These are phyloP conservation scores for Drosophila neoperkinsi DNA, from an alignment of 2,888 invertebrate genomes.

Conservation along the genomic window DNA sequence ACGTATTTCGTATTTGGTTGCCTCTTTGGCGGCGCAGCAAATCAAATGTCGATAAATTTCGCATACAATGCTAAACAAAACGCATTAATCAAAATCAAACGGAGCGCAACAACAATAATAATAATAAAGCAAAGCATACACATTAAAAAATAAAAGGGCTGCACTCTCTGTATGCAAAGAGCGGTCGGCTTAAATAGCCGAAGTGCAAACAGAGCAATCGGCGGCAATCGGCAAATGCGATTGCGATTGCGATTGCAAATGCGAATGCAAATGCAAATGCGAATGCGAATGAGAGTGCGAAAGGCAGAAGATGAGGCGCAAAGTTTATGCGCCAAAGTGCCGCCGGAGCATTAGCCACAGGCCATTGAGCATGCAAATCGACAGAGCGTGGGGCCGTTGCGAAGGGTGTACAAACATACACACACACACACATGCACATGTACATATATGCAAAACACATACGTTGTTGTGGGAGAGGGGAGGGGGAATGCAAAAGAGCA, in stretches of 20 bases:
- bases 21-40: slow-evolving; percentile 58
- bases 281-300: slow-evolving; percentile 22
- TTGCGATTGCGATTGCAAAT: slow-evolving; percentile 17
- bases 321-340: slow-evolving; percentile 68
- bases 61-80: slow-evolving; percentile 66
- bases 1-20: slow-evolving; percentile 13
- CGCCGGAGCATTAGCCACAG: slow-evolving; percentile 57
- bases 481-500: slow-evolving; percentile 15
- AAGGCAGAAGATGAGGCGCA: slow-evolving; percentile 31
- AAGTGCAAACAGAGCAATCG: slow-evolving; percentile 40
- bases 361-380: slow-evolving; percentile 67
- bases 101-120: slow-evolving; percentile 34
- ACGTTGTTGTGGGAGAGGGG: background rate
- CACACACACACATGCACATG: background rate
- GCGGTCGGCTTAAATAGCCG: slow-evolving; percentile 37
- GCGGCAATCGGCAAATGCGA: slow-evolving; percentile 26
- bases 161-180: slow-evolving; percentile 51
- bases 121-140: slow-evolving; percentile 14
- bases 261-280: slow-evolving; percentile 9
- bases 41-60: slow-evolving; percentile 77
- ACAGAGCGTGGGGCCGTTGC: slow-evolving; percentile 18
- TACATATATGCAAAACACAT: slow-evolving; percentile 3
- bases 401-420: background rate
- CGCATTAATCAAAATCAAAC: slow-evolving; percentile 70
- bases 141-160: slow-evolving; percentile 50